phyloP scores from a whole-genome alignment of 2,797 vertebrate species.

The Naso thynnoides region DNA sequence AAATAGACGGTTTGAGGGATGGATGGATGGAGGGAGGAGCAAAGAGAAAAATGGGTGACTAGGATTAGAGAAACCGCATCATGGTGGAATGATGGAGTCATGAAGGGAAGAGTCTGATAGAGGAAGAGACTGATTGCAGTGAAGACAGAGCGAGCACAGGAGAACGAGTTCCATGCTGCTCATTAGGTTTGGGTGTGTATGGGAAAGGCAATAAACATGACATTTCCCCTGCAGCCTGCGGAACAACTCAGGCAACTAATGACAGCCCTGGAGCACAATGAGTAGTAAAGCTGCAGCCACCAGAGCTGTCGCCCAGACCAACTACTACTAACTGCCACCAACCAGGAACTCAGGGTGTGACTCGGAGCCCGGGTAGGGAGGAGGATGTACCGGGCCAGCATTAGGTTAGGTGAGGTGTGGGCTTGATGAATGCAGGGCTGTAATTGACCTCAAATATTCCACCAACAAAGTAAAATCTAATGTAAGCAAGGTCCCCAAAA shows the following conservation, averaged over 20 bases:
- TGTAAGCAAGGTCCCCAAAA: not conserved
- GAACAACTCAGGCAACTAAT: slow-evolving; percentile 80
- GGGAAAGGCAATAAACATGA: slow-evolving; percentile 85
- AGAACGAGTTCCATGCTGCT: slow-evolving; percentile 59
- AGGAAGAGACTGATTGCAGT: slow-evolving; percentile 28
- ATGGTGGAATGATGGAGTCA: slow-evolving; percentile 21
- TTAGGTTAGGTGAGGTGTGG: slow-evolving; percentile 2
- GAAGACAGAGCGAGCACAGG: slow-evolving; percentile 37
- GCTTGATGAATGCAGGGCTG: slow-evolving; percentile 2
- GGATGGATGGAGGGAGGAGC: slow-evolving; percentile 32
- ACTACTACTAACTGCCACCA: slow-evolving; percentile 56
- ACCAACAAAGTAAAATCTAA: not conserved
- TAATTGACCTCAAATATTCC: slow-evolving; percentile 5
- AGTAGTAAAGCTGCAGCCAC: slow-evolving; percentile 78
- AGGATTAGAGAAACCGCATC: slow-evolving; percentile 34
- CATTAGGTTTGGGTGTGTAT: slow-evolving; percentile 85
- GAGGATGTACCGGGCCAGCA: slow-evolving; percentile 26
- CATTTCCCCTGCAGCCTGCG: slow-evolving; percentile 76
- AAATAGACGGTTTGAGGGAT: slow-evolving; percentile 48
- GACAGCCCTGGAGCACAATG: slow-evolving; percentile 83
- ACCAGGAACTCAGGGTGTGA: slow-evolving; percentile 53
- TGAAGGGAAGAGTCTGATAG: slow-evolving; percentile 26
- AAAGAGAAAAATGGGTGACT: slow-evolving; percentile 30
- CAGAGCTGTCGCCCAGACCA: slow-evolving; percentile 71
- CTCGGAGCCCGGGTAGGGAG: slow-evolving; percentile 28